These are phyloP conservation scores for Brenthis hecate DNA, from an alignment of 2,888 invertebrate species.

Conservation along the genomic window DNA sequence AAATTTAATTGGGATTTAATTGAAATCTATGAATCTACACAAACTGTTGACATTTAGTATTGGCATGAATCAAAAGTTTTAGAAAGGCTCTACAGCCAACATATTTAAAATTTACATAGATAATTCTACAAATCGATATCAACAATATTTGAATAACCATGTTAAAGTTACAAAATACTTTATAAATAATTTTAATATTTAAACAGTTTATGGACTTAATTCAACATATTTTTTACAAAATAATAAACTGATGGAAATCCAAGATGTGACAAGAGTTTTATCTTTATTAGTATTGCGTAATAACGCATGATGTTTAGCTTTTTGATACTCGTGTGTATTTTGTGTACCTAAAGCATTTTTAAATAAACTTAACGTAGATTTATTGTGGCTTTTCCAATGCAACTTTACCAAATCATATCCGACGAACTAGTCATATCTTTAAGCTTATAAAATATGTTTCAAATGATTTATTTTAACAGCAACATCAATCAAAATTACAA, in stretches of 20 bases:
- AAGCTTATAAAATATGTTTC: slow-evolving; percentile 47
- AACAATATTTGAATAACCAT: not conserved
- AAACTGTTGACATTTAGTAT: too few species aligned
- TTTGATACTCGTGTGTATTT: slow-evolving; percentile 44
- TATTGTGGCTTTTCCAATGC: slow-evolving; percentile 30
- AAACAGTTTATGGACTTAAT: slow-evolving; percentile 6
- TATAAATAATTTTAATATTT: not conserved
- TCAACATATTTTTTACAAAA: not conserved
- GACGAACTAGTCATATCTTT: slow-evolving; percentile 57
- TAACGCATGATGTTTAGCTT: slow-evolving; percentile 39
- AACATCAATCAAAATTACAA: slow-evolving; percentile 49
- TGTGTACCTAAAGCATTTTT: slow-evolving; percentile 23
- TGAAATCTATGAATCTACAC: too few species aligned
- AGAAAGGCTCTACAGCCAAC: too few species aligned
- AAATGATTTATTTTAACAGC: slow-evolving; percentile 21
- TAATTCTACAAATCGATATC: too few species aligned
- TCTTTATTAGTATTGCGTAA: slow-evolving; percentile 29
- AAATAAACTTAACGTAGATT: slow-evolving; percentile 17
- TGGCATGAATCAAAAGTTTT: too few species aligned
- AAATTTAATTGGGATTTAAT: too few species aligned
- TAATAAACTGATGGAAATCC: slow-evolving; percentile 13
- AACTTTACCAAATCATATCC: slow-evolving; percentile 50
- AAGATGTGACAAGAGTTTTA: slow-evolving; percentile 30
- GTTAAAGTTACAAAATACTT: not conserved
- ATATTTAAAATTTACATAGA: too few species aligned